Evolutionary conservation across 1,140 invertebrate species (phyloP).

Genomic region (Leptinotarsa lineolata): DNA sequence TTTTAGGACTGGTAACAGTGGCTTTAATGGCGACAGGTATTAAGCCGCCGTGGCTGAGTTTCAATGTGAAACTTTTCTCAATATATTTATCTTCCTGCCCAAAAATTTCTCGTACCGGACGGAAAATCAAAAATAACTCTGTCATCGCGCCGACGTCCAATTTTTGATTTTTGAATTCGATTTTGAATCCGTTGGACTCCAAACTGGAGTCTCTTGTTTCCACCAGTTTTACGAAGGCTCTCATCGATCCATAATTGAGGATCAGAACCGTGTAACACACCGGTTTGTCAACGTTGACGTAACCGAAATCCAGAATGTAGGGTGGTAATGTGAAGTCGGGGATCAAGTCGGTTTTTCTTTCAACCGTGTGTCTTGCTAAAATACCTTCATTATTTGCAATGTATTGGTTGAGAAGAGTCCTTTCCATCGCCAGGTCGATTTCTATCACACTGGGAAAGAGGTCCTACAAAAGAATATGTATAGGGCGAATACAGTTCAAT

Average conservation of each 20-base stretch:
- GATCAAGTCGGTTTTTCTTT: slow-evolving; percentile 41
- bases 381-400: slow-evolving; percentile 44
- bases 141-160: slow-evolving; percentile 46
- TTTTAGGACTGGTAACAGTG: slow-evolving; percentile 3
- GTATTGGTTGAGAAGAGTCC: slow-evolving; percentile 47
- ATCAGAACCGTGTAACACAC: slow-evolving; percentile 45
- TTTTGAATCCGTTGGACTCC: slow-evolving; percentile 41
- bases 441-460: slow-evolving; percentile 47
- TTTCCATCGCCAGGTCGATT: slow-evolving; percentile 58
- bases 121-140: slow-evolving; percentile 48
- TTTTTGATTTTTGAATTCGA: slow-evolving; percentile 45
- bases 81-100: slow-evolving; percentile 18
- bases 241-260: slow-evolving; percentile 54
- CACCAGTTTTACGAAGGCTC: slow-evolving; percentile 43
- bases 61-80: slow-evolving; percentile 39
- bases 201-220: slow-evolving; percentile 26
- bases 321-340: slow-evolving; percentile 49
- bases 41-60: slow-evolving; percentile 33
- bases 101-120: slow-evolving; percentile 12
- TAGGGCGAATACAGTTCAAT: background rate
- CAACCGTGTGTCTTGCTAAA: slow-evolving; percentile 36
- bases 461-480: slow-evolving; percentile 34
- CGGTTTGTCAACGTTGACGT: slow-evolving; percentile 51
- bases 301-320: slow-evolving; percentile 56
- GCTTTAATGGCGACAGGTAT: slow-evolving; percentile 34